Evolutionary conservation across 2,113 vertebrate species (phyloP).

Genomic region (Sphyrna mokarran): DNA sequence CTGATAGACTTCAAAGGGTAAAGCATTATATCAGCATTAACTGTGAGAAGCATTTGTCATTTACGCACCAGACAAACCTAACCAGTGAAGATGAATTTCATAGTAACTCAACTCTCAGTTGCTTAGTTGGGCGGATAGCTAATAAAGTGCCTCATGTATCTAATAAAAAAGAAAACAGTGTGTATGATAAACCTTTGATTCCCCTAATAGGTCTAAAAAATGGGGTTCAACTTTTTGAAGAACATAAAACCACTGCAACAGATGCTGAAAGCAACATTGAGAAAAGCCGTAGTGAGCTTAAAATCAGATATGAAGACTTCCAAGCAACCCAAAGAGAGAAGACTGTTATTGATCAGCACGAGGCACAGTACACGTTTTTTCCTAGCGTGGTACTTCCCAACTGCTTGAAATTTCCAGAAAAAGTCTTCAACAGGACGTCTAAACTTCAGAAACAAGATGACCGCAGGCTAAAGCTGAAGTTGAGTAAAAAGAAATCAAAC

Average conservation of each 20-base stretch:
- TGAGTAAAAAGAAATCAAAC: constrained; percentile 67
- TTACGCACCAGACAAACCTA: constrained; percentile 57
- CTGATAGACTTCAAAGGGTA: constrained; percentile 69
- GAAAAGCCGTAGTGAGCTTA: constrained; percentile 84
- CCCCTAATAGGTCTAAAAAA: constrained; percentile 12
- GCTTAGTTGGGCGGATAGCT: constrained; percentile 72
- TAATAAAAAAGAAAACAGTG: constrained; percentile 65
- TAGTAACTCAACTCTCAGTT: constrained; percentile 70
- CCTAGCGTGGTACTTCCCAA: constrained; percentile 97
- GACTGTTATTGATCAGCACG: constrained; percentile 85
- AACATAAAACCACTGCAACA: neutral
- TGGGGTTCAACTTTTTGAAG: constrained; percentile 22
- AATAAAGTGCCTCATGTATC: constrained; percentile 66
- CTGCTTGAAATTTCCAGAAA: constrained; percentile 80
- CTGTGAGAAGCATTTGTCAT: constrained; percentile 69
- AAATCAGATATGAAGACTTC: constrained; percentile 95
- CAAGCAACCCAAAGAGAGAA: constrained; percentile 88
- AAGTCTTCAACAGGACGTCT: constrained; percentile 65
- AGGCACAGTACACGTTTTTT: constrained; percentile 96
- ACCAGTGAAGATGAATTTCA: constrained; percentile 57
- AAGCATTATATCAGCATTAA: constrained; percentile 77
- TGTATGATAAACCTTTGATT: constrained; percentile 38
- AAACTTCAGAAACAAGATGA: constrained; percentile 63
- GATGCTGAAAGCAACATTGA: constrained; percentile 55
- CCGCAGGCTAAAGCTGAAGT: constrained; percentile 72